Evolutionary conservation across 2,113 vertebrate genomes (phyloP).

Genomic region (Nesoenas mayeri): DNA sequence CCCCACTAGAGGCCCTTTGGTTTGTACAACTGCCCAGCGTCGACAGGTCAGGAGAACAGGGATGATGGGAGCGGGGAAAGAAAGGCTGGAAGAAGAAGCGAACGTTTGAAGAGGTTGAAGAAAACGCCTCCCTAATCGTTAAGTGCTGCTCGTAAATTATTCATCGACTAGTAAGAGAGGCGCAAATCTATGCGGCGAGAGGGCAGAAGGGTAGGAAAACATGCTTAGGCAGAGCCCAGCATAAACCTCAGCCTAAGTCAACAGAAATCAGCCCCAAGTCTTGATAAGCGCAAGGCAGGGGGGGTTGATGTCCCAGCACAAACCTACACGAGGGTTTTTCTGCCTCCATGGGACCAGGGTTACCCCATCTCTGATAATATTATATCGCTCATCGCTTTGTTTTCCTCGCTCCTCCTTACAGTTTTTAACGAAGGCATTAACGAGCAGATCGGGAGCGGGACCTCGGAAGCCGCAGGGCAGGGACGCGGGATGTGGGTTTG

Average conservation of each 20-base stretch:
- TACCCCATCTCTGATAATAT: neutral
- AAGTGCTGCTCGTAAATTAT: conserved; percentile 74
- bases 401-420: fast-evolving
- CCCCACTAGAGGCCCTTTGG: neutral
- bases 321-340: neutral
- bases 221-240: neutral
- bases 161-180: conserved; percentile 51
- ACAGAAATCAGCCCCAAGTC: neutral
- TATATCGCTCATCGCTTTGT: neutral
- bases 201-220: neutral
- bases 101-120: conserved; percentile 46
- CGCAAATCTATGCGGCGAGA: conserved; percentile 1
- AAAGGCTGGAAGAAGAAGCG: neutral
- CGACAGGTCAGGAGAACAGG: neutral
- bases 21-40: fast-evolving
- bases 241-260: neutral
- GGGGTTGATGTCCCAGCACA: neutral
- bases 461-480: neutral
- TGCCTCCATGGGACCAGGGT: neutral
- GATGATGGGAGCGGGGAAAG: neutral
- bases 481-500: neutral
- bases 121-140: conserved; percentile 62
- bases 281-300: too few relatives aligned
- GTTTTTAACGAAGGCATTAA: neutral
- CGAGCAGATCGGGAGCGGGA: neutral